Evolutionary conservation across 2,797 vertebrate species (phyloP), one percentile per base, ranked within the genome.

Genomic region (Typhlichthys subterraneus): DNA sequence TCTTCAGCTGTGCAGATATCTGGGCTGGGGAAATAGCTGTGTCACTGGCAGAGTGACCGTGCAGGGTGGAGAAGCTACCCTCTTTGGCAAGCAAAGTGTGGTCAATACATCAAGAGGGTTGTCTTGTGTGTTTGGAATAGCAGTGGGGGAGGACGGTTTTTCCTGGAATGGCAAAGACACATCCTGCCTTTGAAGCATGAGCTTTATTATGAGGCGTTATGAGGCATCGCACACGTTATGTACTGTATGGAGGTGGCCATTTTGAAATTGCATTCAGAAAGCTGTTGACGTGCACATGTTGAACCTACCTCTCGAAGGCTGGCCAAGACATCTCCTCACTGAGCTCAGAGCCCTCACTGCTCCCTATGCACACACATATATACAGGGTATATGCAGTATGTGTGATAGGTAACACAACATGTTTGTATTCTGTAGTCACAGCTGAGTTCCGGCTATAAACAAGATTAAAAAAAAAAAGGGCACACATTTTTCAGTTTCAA

Each of bases 291-390:
- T 29, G 23, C 23, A 29, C 23, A 29, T 29, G 23, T 29, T 14
- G 4, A 46, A 14, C 85, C 91, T 90, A 98, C 98, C 98, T 99
- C 91, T 99, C 97, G 89, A 99, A 99, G 17, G 97, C 96, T 45
- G 98, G 97, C 96, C 97, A 99, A 0, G 98, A 97, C 79, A 96
- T 95, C 76, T 99, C 98, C 79, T 99, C 98, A 79, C 97, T 99
- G 84, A 98, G 94, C 71, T 99, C 97, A 7, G 98, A 99, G 66
- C 97, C 97, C 85, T 99, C 98, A 57, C 98, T 99, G 89, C 97
- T 99, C 79, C 98, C 98, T 99, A 78, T 0, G 38, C 0, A 53
- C 31, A 67, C 23, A 63, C 4, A 70, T 4, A 66, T n/a, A 73
- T n/a, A 19, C 23, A 50, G 38, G 69, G 3, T 59, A 46, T 2